These are phyloP conservation scores for Microplitis deprimator DNA, from an alignment of 2,888 invertebrate genomes.

Conservation along the genomic window DNA sequence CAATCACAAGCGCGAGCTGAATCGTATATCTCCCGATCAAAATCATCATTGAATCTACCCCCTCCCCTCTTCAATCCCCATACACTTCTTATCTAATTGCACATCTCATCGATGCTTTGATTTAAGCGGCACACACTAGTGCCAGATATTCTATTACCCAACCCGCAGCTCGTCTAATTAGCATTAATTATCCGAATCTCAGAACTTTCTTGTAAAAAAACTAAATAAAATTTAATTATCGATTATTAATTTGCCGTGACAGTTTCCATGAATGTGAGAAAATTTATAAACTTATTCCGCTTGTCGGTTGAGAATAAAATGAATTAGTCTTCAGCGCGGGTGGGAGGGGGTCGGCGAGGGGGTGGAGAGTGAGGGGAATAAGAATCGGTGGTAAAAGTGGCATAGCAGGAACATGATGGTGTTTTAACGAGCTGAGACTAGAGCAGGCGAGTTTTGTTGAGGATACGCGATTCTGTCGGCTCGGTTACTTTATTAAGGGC, in stretches of 20 bases:
- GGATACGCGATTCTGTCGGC: conserved; percentile 53
- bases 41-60: neutral
- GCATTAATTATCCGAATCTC: neutral
- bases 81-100: conserved; percentile 12
- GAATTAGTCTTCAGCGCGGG: neutral
- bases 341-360: neutral
- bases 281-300: neutral
- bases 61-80: neutral
- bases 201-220: neutral
- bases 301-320: neutral
- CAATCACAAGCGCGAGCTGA: neutral
- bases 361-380: neutral
- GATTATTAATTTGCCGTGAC: neutral
- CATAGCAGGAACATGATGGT: conserved; percentile 1
- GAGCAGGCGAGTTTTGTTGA: conserved; percentile 50
- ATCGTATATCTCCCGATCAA: conserved; percentile 3
- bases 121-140: conserved; percentile 50
- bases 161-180: neutral
- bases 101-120: conserved; percentile 50
- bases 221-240: neutral
- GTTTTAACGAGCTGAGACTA: conserved; percentile 32
- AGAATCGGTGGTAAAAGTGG: neutral
- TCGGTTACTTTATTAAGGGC: conserved; percentile 68
- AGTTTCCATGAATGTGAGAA: neutral
- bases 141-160: neutral